phyloP scores from a whole-genome alignment of 2,888 invertebrate species.

The Papilio elwesi region DNA sequence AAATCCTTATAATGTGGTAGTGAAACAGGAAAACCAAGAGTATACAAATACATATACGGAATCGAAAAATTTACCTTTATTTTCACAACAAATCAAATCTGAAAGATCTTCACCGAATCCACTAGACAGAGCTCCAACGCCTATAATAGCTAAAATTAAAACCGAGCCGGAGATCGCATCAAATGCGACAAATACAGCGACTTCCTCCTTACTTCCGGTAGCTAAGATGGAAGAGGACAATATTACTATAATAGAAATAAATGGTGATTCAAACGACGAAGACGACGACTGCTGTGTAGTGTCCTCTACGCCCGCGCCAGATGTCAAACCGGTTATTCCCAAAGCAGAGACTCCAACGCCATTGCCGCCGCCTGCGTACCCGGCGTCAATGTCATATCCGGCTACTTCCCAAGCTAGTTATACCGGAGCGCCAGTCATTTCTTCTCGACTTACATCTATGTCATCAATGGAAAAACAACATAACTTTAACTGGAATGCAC shows the following conservation, averaged over 20 bases:
- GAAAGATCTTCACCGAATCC: conserved; percentile 69
- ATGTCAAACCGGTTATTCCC: conserved; percentile 71
- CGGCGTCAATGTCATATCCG: conserved; percentile 57
- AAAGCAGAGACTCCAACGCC: conserved; percentile 65
- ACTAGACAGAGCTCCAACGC: conserved; percentile 54
- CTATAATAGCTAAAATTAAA: conserved; percentile 67
- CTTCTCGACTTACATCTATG: conserved; percentile 54
- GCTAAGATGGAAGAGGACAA: conserved; percentile 68
- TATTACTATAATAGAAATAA: conserved; percentile 74
- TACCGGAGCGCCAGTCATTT: conserved; percentile 46
- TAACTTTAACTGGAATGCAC: conserved; percentile 79
- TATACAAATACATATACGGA: conserved; percentile 49
- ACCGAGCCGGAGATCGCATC: conserved; percentile 60
- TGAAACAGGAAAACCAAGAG: conserved; percentile 69
- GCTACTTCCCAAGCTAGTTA: conserved; percentile 49
- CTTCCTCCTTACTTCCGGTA: conserved; percentile 62
- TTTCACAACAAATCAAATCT: conserved; percentile 69
- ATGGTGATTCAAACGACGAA: conserved; percentile 79
- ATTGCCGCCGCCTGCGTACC: conserved; percentile 58
- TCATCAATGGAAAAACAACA: conserved; percentile 75
- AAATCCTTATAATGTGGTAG: conserved; percentile 61
- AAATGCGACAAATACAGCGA: conserved; percentile 35
- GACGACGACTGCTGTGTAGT: conserved; percentile 81
- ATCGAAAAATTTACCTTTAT: conserved; percentile 59
- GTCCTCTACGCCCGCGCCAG: conserved; percentile 75